phyloP scores from a whole-genome alignment of 1,140 invertebrate genomes.

The Bombus turneri region DNA sequence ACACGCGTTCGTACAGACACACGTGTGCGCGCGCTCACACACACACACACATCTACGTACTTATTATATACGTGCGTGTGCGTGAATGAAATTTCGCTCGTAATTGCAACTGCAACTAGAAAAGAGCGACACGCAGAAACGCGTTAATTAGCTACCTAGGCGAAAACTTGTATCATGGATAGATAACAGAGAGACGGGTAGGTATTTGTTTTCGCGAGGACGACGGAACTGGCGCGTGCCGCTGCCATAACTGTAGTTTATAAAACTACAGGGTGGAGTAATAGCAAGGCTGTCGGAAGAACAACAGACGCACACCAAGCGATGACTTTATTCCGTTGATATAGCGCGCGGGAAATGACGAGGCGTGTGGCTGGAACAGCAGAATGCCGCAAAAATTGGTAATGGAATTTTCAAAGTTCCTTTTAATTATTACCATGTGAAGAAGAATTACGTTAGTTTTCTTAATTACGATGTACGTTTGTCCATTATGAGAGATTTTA shows the following conservation, averaged over 20 bases:
- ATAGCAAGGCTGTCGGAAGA: background rate
- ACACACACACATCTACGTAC: too few relatives aligned
- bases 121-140: background rate
- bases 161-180: background rate
- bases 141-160: slow-evolving; percentile 4
- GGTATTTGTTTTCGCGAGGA: background rate
- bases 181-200: background rate
- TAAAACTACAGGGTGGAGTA: background rate
- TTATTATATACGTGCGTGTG: too few relatives aligned
- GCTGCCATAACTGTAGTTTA: background rate
- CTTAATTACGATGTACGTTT: too few relatives aligned
- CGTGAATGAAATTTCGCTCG: background rate
- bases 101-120: background rate
- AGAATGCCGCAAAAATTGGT: too few relatives aligned
- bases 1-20: background rate
- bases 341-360: background rate
- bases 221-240: background rate
- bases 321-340: background rate
- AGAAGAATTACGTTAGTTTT: too few relatives aligned
- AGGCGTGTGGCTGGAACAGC: background rate
- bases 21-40: accelerated
- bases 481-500: too few relatives aligned
- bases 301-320: background rate
- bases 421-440: too few relatives aligned
- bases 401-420: too few relatives aligned